These are phyloP conservation scores for Branchinecta lindahli DNA, from an alignment of 1,140 invertebrate species.

Conservation along the genomic window DNA sequence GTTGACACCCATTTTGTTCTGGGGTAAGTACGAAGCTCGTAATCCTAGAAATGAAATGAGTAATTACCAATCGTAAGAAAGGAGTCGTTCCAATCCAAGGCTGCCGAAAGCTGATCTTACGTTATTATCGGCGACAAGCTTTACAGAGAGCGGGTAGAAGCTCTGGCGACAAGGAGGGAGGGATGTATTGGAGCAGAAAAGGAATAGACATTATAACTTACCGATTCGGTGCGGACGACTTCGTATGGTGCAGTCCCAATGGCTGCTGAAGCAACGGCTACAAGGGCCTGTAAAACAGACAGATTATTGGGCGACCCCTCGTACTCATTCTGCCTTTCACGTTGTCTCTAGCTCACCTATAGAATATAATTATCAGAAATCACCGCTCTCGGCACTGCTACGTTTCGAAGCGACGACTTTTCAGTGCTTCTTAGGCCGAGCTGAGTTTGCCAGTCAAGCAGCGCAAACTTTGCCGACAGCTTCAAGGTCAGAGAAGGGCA, in stretches of 20 bases:
- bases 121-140: neutral
- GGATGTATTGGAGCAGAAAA: neutral
- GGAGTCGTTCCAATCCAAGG: neutral
- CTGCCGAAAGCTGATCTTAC: no score
- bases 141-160: no score
- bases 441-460: no score
- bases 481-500: no score
- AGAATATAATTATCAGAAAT: no score
- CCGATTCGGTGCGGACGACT: neutral
- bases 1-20: constrained; percentile 6
- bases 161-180: neutral
- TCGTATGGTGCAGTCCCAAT: constrained; percentile 8
- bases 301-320: no score
- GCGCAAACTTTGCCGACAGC: no score
- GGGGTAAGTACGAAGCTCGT: constrained; percentile 4
- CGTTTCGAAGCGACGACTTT: no score
- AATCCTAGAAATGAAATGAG: neutral
- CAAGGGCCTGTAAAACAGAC: neutral
- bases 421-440: no score
- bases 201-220: neutral
- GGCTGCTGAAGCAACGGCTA: neutral
- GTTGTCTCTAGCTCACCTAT: no score
- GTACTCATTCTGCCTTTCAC: no score
- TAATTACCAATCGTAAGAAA: neutral
- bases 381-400: no score